Conservation (phyloP, 2,888 invertebrate species). For the Cryptocephalus primarius region DNA sequence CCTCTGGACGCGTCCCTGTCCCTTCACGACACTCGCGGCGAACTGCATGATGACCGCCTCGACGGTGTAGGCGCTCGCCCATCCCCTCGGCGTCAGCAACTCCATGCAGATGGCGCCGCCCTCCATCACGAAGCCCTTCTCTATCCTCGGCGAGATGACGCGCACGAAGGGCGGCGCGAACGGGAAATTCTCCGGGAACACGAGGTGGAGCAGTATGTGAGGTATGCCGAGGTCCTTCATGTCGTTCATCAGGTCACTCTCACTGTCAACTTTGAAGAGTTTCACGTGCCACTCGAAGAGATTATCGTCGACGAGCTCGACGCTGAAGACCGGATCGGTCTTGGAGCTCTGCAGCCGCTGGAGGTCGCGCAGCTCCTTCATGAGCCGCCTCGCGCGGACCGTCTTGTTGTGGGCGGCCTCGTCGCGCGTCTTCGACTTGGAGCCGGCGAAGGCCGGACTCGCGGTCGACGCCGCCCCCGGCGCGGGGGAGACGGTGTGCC, state of each 20-base stretch:
- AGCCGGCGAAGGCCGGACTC: constrained; percentile 29
- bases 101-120: constrained; percentile 88
- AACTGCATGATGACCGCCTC: constrained; percentile 85
- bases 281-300: constrained; percentile 82
- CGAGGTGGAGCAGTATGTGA: constrained; percentile 65
- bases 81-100: constrained; percentile 72
- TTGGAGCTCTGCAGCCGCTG: constrained; percentile 59
- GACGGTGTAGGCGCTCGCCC: constrained; percentile 81
- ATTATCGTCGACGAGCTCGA: constrained; percentile 77
- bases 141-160: constrained; percentile 50
- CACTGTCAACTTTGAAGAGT: constrained; percentile 69
- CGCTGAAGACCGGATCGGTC: constrained; percentile 66
- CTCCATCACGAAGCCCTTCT: constrained; percentile 79
- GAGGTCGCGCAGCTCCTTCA: constrained; percentile 78
- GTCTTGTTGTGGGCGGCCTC: constrained; percentile 44
- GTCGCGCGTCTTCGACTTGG: constrained; percentile 17
- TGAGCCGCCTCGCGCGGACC: constrained; percentile 65
- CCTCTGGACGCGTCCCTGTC: constrained; percentile 71
- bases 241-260: constrained; percentile 72
- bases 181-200: constrained; percentile 82
- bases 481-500: constrained; percentile 32
- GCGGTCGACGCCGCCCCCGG: constrained; percentile 30
- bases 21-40: constrained; percentile 79
- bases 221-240: constrained; percentile 66
- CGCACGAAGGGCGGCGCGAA: constrained; percentile 77